Conservation (phyloP, 2,888 invertebrate genomes). For the Drosophila incognita region DNA sequence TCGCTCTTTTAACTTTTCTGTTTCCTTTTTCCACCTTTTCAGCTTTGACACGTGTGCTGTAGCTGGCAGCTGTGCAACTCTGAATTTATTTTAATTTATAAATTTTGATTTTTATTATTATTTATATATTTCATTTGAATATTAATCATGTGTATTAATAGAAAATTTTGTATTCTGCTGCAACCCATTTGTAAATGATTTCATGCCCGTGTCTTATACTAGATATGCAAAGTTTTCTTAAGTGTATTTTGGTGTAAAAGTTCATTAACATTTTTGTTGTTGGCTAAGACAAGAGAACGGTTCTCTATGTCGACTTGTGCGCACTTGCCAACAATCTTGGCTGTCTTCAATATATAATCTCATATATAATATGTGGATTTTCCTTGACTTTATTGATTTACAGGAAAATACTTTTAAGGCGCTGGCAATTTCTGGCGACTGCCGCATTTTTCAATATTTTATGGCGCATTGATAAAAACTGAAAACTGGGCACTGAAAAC, state of each 20-base stretch:
- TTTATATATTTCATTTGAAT: not conserved
- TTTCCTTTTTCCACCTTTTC: not conserved
- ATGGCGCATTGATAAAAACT: conserved; percentile 49
- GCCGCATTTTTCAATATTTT: conserved; percentile 76
- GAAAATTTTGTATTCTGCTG: not conserved
- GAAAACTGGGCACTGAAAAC: conserved; percentile 5
- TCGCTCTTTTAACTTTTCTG: not conserved
- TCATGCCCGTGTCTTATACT: not conserved
- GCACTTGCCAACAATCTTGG: conserved; percentile 16
- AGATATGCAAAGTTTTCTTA: conserved; percentile 6
- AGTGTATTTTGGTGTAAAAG: conserved; percentile 36
- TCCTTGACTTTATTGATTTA: conserved; percentile 60
- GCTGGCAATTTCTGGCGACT: conserved; percentile 55
- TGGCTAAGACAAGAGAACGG: conserved; percentile 27
- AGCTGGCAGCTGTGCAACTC: not conserved
- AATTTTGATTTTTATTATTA: not conserved
- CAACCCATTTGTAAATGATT: not conserved
- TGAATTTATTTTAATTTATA: not conserved
- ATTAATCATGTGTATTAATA: not conserved
- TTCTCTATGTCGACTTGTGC: conserved; percentile 28
- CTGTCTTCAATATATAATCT: conserved; percentile 35
- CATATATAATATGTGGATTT: conserved; percentile 1
- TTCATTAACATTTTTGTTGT: conserved; percentile 62
- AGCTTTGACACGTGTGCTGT: not conserved
- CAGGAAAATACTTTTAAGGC: conserved; percentile 77